Evolutionary conservation across 1,140 invertebrate genomes (phyloP).

Genomic region (Ephestia elutella): DNA sequence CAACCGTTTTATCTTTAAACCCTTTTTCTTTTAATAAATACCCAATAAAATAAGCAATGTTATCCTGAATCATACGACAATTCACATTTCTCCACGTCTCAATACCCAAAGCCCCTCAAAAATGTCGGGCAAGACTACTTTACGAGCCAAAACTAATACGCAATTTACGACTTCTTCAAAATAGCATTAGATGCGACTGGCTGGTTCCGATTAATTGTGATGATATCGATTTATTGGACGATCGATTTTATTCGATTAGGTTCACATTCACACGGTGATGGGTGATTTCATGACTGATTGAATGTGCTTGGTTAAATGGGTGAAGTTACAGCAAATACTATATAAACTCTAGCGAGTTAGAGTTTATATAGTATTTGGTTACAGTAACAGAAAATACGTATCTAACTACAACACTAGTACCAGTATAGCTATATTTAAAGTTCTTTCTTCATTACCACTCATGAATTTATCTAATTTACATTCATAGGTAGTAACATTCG

Average conservation of each 20-base stretch:
- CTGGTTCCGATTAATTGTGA: constrained; percentile 17
- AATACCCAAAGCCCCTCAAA: not conserved
- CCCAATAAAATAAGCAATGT: too few species aligned
- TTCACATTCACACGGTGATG: constrained; percentile 16
- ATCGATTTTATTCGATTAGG: constrained; percentile 35
- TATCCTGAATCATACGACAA: too few species aligned
- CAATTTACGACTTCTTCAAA: constrained; percentile 38
- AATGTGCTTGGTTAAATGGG: not conserved
- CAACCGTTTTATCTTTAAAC: not conserved
- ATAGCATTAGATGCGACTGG: constrained; percentile 41
- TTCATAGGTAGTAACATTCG: too few species aligned
- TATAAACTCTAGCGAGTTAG: too few species aligned
- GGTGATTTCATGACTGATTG: constrained; percentile 4
- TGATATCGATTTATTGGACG: constrained; percentile 29
- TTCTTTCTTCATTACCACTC: too few species aligned
- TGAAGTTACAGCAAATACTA: too few species aligned
- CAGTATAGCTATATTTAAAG: too few species aligned
- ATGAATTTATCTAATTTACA: too few species aligned
- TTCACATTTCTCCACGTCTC: not conserved
- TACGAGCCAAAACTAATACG: constrained; percentile 55
- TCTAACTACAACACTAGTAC: too few species aligned
- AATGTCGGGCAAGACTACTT: constrained; percentile 47
- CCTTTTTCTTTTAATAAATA: too few species aligned
- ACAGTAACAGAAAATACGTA: too few species aligned
- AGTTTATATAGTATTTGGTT: too few species aligned